Percentiles rank a stretch among this genome's conserved stretches.
These are phyloP conservation scores for Protodeltote pygarga DNA, from an alignment of 2,888 invertebrate species.

Conservation along the genomic window DNA sequence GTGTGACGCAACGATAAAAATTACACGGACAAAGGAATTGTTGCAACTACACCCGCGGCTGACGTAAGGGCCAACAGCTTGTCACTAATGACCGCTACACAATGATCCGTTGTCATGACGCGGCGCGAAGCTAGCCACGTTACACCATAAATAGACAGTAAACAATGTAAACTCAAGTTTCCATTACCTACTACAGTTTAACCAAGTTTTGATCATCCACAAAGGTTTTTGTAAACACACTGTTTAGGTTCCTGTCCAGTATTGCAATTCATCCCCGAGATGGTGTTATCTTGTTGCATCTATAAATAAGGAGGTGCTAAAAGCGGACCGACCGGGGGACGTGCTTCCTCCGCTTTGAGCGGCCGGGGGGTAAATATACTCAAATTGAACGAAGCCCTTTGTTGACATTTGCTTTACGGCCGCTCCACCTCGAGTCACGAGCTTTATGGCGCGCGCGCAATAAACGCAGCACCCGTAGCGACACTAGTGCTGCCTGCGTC, in stretches of 20 bases:
- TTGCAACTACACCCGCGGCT: slow-evolving; percentile 62
- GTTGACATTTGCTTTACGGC: slow-evolving; percentile 83
- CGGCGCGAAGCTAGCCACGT: slow-evolving; percentile 39
- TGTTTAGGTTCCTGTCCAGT: slow-evolving; percentile 77
- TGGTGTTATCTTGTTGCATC: slow-evolving; percentile 76
- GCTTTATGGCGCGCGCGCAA: slow-evolving; percentile 69
- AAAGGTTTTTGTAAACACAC: slow-evolving; percentile 59
- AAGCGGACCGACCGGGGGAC: slow-evolving; percentile 83
- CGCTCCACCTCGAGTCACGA: slow-evolving; percentile 64
- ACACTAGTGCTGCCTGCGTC: slow-evolving; percentile 44
- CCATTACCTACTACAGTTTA: not conserved
- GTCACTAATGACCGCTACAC: slow-evolving; percentile 67
- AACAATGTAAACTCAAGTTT: slow-evolving; percentile 19
- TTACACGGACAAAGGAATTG: slow-evolving; percentile 83
- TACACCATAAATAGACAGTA: slow-evolving; percentile 37
- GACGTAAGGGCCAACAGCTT: slow-evolving; percentile 70
- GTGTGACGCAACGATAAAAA: slow-evolving; percentile 84
- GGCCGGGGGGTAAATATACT: slow-evolving; percentile 81
- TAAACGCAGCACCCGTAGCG: slow-evolving; percentile 63
- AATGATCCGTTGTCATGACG: slow-evolving; percentile 52
- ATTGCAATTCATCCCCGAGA: slow-evolving; percentile 80
- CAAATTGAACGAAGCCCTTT: slow-evolving; percentile 77
- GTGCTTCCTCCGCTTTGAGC: slow-evolving; percentile 84
- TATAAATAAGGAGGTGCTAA: slow-evolving; percentile 87
- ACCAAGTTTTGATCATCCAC: slow-evolving; percentile 25